Conservation (phyloP, 2,888 invertebrate species). For the Asteroscopus sphinx region DNA sequence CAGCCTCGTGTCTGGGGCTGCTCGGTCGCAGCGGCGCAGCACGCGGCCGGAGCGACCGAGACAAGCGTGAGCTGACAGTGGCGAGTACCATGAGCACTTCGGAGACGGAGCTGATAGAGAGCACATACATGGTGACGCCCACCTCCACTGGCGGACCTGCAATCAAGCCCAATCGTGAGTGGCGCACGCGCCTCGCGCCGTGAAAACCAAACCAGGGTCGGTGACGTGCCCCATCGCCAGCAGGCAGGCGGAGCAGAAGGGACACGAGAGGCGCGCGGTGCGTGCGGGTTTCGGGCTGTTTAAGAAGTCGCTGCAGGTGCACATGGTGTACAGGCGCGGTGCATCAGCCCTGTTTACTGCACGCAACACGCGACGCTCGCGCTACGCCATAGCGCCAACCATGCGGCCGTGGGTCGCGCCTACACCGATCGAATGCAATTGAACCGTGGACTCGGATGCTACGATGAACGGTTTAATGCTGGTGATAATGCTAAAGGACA, state of each 20-base stretch:
- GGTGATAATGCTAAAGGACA: conserved; percentile 85
- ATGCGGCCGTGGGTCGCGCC: conserved; percentile 65
- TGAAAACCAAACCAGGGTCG: conserved; percentile 84
- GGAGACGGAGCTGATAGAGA: conserved; percentile 99
- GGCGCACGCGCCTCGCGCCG: conserved; percentile 76
- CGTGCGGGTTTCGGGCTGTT: conserved; percentile 60
- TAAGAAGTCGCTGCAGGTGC: conserved; percentile 46
- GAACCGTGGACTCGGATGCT: conserved; percentile 89
- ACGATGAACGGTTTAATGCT: conserved; percentile 88
- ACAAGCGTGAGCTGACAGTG: conserved; percentile 86
- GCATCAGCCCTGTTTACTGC: conserved; percentile 34
- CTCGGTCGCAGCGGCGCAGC: conserved; percentile 84
- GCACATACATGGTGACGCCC: conserved; percentile 99
- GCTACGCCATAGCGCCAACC: conserved; percentile 53
- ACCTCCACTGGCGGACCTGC: conserved; percentile 99
- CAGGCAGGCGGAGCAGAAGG: conserved; percentile 66
- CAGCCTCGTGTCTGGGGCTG: conserved; percentile 90
- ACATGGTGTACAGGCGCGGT: conserved; percentile 42
- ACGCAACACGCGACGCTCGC: conserved; percentile 32
- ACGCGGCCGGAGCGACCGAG: conserved; percentile 80
- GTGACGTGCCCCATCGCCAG: conserved; percentile 82
- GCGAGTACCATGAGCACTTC: conserved; percentile 99
- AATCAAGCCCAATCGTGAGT: conserved; percentile 90
- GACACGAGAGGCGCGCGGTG: conserved; percentile 70
- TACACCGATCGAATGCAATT: conserved; percentile 70